A percentile compares a stretch with the other conserved stretches of the same genome.
These are phyloP conservation scores for Vulpes ferrilata DNA, from an alignment of 2,113 vertebrate species.

Conservation along the genomic window DNA sequence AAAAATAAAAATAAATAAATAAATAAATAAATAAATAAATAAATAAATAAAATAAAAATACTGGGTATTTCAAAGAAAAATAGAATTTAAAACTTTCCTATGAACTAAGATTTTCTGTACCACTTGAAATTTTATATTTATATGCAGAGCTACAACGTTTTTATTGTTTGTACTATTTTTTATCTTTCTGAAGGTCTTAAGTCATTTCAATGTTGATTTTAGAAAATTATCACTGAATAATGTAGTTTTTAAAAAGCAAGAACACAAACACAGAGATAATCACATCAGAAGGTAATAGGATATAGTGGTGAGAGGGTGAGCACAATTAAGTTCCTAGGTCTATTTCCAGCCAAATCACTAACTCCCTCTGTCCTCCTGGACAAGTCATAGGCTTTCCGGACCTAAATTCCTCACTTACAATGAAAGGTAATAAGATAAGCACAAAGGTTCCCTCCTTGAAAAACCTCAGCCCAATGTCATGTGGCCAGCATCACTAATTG, in stretches of 20 bases:
- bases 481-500: neutral
- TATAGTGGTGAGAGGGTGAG: neutral
- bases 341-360: neutral
- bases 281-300: neutral
- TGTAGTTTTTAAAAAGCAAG: neutral
- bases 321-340: neutral
- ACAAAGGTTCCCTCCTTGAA: neutral
- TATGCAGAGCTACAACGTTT: neutral
- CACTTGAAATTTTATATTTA: neutral
- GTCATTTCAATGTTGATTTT: neutral
- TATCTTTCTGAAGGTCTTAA: conserved; percentile 29
- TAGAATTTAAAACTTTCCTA: neutral
- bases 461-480: neutral
- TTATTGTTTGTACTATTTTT: neutral
- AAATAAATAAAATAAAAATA: neutral
- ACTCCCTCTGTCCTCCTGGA: neutral
- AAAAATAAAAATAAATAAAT: too few relatives aligned
- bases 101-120: neutral
- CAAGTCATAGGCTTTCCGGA: neutral
- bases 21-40: too few relatives aligned
- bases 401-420: neutral
- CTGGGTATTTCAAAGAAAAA: conserved; percentile 24
- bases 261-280: neutral
- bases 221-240: neutral
- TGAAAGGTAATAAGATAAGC: neutral